phyloP scores from a whole-genome alignment of 1,140 invertebrate genomes.

The Heliconius eleuchia region DNA sequence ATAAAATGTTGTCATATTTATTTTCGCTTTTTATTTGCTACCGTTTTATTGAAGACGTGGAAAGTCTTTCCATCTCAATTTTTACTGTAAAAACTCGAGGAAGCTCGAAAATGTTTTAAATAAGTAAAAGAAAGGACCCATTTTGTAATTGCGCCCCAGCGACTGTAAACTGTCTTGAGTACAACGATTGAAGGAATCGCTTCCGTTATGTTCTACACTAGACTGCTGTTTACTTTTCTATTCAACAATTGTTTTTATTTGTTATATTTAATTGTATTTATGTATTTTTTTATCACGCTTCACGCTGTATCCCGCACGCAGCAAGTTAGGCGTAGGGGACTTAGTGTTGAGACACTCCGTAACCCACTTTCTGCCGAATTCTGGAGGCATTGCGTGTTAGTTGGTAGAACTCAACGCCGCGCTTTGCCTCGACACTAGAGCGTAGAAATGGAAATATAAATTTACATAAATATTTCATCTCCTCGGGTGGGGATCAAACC shows the following conservation, averaged over 20 bases:
- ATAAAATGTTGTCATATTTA: background rate
- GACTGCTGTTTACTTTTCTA: background rate
- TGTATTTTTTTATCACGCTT: background rate
- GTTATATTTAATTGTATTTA: background rate
- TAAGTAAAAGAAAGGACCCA: slow-evolving; percentile 50
- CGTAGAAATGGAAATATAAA: too few species aligned
- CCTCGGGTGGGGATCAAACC: too few species aligned
- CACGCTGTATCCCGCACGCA: background rate
- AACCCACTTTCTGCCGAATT: background rate
- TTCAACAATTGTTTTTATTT: background rate
- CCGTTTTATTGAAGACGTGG: background rate
- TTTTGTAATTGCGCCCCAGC: slow-evolving; percentile 59
- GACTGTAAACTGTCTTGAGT: slow-evolving; percentile 40
- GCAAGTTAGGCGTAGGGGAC: background rate
- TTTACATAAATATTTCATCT: too few species aligned
- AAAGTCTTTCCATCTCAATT: slow-evolving; percentile 18
- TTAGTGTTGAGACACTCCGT: background rate
- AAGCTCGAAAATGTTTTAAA: slow-evolving; percentile 33
- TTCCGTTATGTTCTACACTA: background rate
- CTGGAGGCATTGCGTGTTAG: too few species aligned
- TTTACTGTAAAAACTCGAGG: slow-evolving; percentile 26
- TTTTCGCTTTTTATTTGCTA: slow-evolving; percentile 1
- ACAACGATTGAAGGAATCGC: slow-evolving; percentile 5
- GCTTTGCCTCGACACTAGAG: too few species aligned
- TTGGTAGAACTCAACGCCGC: too few species aligned